phyloP scores from a whole-genome alignment of 2,888 invertebrate species.

The Sabatieria punctata region DNA sequence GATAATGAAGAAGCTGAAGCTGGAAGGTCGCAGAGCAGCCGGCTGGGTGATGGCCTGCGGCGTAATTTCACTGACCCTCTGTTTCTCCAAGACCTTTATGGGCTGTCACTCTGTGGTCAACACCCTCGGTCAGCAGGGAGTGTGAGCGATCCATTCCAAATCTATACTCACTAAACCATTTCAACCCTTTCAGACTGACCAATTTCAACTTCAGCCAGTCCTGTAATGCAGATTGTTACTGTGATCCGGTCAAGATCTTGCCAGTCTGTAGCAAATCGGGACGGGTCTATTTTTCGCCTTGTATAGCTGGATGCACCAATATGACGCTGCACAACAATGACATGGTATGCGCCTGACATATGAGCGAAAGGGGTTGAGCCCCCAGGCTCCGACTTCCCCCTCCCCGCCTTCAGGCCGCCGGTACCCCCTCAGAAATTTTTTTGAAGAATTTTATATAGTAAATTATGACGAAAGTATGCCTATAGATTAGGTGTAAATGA shows the following conservation, averaged over 20 bases:
- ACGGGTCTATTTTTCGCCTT: conserved; percentile 32
- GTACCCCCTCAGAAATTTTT: no score
- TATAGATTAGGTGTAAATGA: no score
- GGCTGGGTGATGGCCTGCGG: conserved; percentile 21
- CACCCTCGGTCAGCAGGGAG: conserved; percentile 18
- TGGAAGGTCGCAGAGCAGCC: conserved; percentile 22
- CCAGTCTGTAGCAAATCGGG: conserved; percentile 30
- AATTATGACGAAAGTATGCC: no score
- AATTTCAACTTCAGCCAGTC: conserved; percentile 19
- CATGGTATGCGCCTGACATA: no score
- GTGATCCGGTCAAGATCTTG: conserved; percentile 27
- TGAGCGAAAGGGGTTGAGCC: no score
- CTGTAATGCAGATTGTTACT: conserved; percentile 29
- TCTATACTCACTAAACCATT: no score
- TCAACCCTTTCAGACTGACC: conserved; percentile 9
- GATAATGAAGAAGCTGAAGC: conserved; percentile 16
- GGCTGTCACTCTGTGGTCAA: conserved; percentile 26
- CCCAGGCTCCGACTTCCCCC: no score
- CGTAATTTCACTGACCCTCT: conserved; percentile 19
- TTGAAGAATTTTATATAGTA: no score
- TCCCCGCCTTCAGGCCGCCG: no score
- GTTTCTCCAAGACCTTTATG: conserved; percentile 23
- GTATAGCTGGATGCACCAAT: conserved; percentile 30
- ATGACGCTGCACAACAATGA: no score
- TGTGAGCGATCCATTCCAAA: no score